phyloP scores from a whole-genome alignment of 2,888 invertebrate species.

The Platycheirus rosarum region DNA sequence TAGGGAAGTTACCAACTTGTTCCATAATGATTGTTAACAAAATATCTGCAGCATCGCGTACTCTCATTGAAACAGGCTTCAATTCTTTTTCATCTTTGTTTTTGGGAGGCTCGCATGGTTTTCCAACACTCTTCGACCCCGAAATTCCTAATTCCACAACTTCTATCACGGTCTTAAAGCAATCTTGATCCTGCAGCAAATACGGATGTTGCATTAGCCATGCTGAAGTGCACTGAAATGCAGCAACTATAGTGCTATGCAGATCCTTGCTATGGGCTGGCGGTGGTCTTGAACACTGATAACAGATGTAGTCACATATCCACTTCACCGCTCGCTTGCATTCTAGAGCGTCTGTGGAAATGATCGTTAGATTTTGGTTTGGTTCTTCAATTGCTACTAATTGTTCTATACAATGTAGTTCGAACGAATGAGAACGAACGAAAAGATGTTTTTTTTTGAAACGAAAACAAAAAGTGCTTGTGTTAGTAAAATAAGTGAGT shows the following conservation, averaged over 20 bases:
- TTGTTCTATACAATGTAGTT: conserved; percentile 78
- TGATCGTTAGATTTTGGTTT: conserved; percentile 82
- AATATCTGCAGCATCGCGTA: conserved; percentile 98
- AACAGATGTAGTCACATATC: conserved; percentile 98
- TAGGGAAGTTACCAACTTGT: conserved; percentile 93
- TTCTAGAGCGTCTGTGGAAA: conserved; percentile 90
- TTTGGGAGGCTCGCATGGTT: conserved; percentile 93
- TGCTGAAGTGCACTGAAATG: conserved; percentile 94
- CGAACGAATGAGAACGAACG: conserved; percentile 72
- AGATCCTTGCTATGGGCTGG: conserved; percentile 96
- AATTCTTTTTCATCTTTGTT: conserved; percentile 98
- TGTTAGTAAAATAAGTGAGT: conserved; percentile 79
- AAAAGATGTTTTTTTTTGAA: conserved; percentile 69
- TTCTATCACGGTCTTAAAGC: conserved; percentile 95
- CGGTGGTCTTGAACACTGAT: conserved; percentile 96
- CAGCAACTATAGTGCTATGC: conserved; percentile 96
- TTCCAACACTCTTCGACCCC: conserved; percentile 94
- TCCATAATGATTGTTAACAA: conserved; percentile 95
- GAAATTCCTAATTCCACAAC: conserved; percentile 99
- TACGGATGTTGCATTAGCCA: conserved; percentile 97
- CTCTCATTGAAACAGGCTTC: conserved; percentile 98
- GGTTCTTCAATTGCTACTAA: conserved; percentile 82
- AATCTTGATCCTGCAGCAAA: conserved; percentile 94
- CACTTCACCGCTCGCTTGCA: conserved; percentile 97
- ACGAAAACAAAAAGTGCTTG: conserved; percentile 75